Evolutionary conservation across 2,888 invertebrate genomes (phyloP).

Genomic region (Acronicta psi): DNA sequence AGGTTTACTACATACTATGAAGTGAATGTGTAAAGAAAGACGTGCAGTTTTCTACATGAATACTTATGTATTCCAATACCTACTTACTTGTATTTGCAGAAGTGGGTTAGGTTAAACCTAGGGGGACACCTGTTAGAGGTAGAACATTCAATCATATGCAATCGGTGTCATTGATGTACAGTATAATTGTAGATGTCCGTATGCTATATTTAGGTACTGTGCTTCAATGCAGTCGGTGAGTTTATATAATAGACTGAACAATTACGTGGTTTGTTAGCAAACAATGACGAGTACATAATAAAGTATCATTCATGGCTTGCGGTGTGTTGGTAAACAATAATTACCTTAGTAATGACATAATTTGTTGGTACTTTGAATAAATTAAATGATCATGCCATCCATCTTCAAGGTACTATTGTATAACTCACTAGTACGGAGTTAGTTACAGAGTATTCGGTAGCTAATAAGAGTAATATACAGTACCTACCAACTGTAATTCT

Average conservation of each 20-base stretch:
- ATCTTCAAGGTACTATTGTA: not conserved
- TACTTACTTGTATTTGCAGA: too few species aligned
- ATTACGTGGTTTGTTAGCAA: conserved; percentile 13
- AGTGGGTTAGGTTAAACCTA: too few species aligned
- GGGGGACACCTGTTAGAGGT: too few species aligned
- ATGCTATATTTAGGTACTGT: conserved; percentile 18
- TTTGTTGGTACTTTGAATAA: conserved; percentile 6
- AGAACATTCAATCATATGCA: too few species aligned
- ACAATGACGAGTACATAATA: conserved; percentile 22
- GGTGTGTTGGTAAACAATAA: conserved; percentile 16
- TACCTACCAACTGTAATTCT: conserved; percentile 1
- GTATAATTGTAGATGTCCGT: not conserved
- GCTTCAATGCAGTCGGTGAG: too few species aligned
- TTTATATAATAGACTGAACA: conserved; percentile 21
- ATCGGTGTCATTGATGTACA: not conserved
- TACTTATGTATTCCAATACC: not conserved
- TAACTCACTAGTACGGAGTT: too few species aligned
- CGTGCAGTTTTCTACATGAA: not conserved
- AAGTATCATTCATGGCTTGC: conserved; percentile 12
- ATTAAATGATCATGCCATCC: conserved; percentile 1
- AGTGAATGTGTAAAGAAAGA: not conserved
- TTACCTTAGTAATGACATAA: conserved; percentile 2
- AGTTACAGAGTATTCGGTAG: too few species aligned
- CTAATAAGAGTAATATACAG: too few species aligned
- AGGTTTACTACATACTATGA: not conserved